phyloP scores from a whole-genome alignment of 2,797 vertebrate species.

The Onychomys arenicola region DNA sequence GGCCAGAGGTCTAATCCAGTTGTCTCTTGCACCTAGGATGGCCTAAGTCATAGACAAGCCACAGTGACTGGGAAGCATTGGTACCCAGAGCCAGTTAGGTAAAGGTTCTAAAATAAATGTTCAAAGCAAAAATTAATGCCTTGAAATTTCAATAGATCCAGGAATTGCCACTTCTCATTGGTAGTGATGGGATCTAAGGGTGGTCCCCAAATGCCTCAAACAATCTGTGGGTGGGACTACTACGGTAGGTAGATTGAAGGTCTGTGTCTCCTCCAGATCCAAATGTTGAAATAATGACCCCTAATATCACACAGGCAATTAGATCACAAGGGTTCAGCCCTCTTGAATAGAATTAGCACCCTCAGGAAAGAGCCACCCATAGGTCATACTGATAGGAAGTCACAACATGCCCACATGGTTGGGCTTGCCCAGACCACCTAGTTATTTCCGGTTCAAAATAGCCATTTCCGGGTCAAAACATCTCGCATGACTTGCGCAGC shows the following conservation, averaged over 20 bases:
- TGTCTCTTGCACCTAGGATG: neutral
- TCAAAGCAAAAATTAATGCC: slow-evolving; percentile 18
- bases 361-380: neutral
- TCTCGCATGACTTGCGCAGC: too few relatives aligned
- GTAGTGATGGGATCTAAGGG: neutral
- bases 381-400: too few relatives aligned
- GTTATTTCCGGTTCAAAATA: too few relatives aligned
- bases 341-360: neutral
- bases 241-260: neutral
- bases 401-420: too few relatives aligned
- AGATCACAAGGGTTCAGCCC: too few relatives aligned
- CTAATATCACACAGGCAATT: neutral
- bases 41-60: neutral
- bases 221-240: neutral
- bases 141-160: neutral
- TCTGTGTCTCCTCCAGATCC: neutral
- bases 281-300: neutral
- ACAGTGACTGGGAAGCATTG: neutral
- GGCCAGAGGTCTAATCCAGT: neutral
- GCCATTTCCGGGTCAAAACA: too few relatives aligned
- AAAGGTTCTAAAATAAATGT: neutral
- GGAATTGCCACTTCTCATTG: neutral
- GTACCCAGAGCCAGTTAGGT: neutral
- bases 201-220: neutral
- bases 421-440: too few relatives aligned